Conservation (phyloP, 2,888 invertebrate genomes). For the Kryphioiulus occultus region DNA sequence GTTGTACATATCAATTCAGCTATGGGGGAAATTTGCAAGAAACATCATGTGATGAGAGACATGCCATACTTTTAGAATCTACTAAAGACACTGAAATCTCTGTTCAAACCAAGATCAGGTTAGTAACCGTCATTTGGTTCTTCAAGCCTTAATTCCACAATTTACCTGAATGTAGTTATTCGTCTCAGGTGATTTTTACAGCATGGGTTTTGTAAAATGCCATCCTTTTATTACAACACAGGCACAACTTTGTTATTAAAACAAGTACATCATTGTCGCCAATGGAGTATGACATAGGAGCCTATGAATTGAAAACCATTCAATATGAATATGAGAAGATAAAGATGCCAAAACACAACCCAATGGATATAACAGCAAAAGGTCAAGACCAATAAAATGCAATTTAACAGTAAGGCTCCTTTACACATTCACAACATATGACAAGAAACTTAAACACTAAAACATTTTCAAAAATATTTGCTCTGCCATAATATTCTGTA, state of each 20-base stretch:
- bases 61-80: conserved; percentile 55
- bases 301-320: neutral
- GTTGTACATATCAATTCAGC: conserved; percentile 53
- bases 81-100: conserved; percentile 51
- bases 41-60: conserved; percentile 55
- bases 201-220: neutral
- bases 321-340: conserved; percentile 44
- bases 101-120: conserved; percentile 55
- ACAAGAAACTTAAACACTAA: too few relatives aligned
- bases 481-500: too few relatives aligned
- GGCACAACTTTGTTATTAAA: neutral
- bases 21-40: conserved; percentile 50
- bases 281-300: neutral
- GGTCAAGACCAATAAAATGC: neutral
- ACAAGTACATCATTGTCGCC: neutral
- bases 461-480: too few relatives aligned
- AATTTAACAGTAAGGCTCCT: too few relatives aligned
- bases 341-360: neutral
- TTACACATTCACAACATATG: too few relatives aligned
- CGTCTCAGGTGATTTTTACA: neutral
- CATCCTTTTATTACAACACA: too few relatives aligned
- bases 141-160: neutral
- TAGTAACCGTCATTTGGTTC: conserved; percentile 51
- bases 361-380: neutral
- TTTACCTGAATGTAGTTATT: neutral